phyloP scores from a whole-genome alignment of 2,113 vertebrate genomes.

The Phalacrocorax pelagicus region DNA sequence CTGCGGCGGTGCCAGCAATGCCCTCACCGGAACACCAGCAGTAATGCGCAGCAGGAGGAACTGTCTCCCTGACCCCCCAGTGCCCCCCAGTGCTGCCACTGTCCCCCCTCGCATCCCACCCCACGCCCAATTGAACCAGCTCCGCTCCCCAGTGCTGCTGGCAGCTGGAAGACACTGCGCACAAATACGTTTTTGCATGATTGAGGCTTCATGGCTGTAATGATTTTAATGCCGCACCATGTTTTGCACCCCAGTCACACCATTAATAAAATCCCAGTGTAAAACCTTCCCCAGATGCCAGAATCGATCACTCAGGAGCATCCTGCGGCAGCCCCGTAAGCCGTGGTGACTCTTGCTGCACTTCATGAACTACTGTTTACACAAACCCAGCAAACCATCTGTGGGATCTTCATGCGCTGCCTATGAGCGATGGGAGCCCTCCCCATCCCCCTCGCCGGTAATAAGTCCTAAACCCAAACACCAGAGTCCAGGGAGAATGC shows the following conservation, averaged over 20 bases:
- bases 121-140: not conserved
- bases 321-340: not conserved
- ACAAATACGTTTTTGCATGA: not conserved
- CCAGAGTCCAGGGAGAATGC: not conserved
- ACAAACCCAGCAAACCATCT: not conserved
- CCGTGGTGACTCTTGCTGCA: not conserved
- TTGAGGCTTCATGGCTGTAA: not conserved
- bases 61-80: not conserved
- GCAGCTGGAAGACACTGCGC: not conserved
- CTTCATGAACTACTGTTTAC: not conserved
- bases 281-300: not conserved
- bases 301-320: not conserved
- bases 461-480: not conserved
- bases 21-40: not conserved
- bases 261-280: not conserved
- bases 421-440: not conserved
- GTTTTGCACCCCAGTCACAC: not conserved
- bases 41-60: not conserved
- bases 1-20: not conserved
- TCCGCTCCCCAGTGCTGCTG: not conserved
- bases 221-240: not conserved
- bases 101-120: not conserved
- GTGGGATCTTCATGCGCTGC: not conserved
- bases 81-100: not conserved
- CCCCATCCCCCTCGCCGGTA: rapidly evolving